Percentiles rank a stretch among this genome's conserved stretches.
phyloP scores from a whole-genome alignment of 64 coral and sea anemone species.

The Dendronephthya gigantea region DNA sequence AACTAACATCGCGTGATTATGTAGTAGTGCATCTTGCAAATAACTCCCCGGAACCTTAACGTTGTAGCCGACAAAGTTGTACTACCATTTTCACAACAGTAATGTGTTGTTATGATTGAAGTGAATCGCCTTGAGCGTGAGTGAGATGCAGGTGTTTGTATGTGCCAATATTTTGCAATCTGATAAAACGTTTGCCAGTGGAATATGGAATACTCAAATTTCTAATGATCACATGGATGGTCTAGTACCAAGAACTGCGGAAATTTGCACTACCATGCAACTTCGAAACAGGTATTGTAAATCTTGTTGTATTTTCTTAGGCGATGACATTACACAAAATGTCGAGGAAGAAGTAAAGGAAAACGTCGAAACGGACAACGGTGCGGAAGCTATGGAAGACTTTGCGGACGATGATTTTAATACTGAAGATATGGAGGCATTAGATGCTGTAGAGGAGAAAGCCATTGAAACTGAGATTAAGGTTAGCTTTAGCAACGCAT shows the following conservation, averaged over 20 bases:
- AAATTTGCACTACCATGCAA: not conserved
- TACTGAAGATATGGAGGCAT: constrained; percentile 6
- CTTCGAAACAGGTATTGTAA: not conserved
- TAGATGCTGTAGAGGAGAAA: constrained; percentile 10
- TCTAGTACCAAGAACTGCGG: too few relatives aligned
- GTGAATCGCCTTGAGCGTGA: too few relatives aligned
- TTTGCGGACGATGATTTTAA: not conserved
- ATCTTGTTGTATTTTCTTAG: too few relatives aligned
- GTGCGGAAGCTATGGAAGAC: not conserved
- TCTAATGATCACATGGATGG: too few relatives aligned
- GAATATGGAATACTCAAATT: too few relatives aligned
- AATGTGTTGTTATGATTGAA: too few relatives aligned
- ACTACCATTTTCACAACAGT: too few relatives aligned
- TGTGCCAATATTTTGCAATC: too few relatives aligned
- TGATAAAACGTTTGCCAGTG: too few relatives aligned
- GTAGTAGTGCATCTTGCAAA: not conserved
- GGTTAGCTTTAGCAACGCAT: not conserved
- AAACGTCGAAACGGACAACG: not conserved
- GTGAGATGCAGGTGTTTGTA: too few relatives aligned
- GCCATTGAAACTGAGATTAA: not conserved
- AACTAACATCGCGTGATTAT: not conserved
- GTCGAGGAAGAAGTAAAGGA: not conserved
- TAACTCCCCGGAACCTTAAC: too few relatives aligned
- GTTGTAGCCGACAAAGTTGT: too few relatives aligned
- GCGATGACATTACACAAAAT: not conserved